Percentiles rank a stretch among this genome's conserved stretches.
These are phyloP conservation scores for Opisthograptis luteolata DNA, from an alignment of 2,888 invertebrate genomes.

Conservation along the genomic window DNA sequence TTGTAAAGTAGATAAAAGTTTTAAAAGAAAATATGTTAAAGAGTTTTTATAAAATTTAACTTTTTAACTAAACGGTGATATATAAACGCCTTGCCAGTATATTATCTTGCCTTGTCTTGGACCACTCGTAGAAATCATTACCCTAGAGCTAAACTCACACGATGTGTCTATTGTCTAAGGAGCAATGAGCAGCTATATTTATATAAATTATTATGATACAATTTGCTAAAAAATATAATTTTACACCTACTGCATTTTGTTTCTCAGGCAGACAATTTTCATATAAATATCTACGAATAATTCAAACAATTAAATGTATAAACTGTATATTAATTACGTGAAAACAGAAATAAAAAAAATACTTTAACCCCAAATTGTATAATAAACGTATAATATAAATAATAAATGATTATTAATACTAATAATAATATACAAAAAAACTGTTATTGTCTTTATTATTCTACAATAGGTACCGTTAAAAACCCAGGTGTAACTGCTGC, in stretches of 20 bases:
- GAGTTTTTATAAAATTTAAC: constrained; percentile 1
- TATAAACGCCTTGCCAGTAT: constrained; percentile 43
- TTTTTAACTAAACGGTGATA: constrained; percentile 25
- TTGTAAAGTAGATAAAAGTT: constrained; percentile 4
- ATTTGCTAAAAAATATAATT: neutral
- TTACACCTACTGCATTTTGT: constrained; percentile 11
- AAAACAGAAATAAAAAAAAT: no score
- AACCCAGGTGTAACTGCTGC: no score
- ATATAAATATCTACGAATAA: constrained; percentile 1
- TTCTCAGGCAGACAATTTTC: constrained; percentile 15
- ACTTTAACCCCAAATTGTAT: neutral
- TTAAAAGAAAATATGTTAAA: constrained; percentile 5
- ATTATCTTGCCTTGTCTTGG: constrained; percentile 53
- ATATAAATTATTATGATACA: neutral
- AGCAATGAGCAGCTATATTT: constrained; percentile 10
- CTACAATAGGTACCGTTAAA: neutral
- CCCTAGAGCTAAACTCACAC: constrained; percentile 21
- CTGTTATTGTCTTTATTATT: neutral
- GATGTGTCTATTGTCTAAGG: constrained; percentile 22
- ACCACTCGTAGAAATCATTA: constrained; percentile 38
- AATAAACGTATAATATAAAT: neutral
- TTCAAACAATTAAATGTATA: no score
- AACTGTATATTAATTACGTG: no score
- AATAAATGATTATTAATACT: neutral
- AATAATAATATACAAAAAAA: neutral